Evolutionary conservation across 2,113 vertebrate species (phyloP), one percentile per base, ranked within the genome.

Genomic region (Hippocampus guttulatus): DNA sequence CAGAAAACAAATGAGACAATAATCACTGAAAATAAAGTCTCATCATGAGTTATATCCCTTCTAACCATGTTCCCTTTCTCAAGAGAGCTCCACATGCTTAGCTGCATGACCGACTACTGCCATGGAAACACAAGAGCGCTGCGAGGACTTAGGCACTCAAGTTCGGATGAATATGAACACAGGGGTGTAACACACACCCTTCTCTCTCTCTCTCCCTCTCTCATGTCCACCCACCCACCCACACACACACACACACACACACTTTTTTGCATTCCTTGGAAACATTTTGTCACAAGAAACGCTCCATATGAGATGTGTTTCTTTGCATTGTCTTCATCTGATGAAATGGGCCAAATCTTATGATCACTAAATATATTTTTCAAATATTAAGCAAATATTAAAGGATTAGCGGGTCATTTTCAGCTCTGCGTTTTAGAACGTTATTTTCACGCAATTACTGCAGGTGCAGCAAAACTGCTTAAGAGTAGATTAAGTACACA

Each of bases 61-160:
- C 5, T 5, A 64, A 64, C 15, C 25, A 61, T 61, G 58, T 3
- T 14, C 14, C 45, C 6, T 21, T 23, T n/a, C 55, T 33, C 10
- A n/a, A 21, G 21, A 40, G 55, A 55, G 67, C 75, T 47, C 67
- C 25, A 58, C 58, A 33, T 61, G 58, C 27, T 60, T 5, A 18
- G 10, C 67, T 1, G 18, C 67, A 54, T 70, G 68, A 25, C 41
- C 64, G 25, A 27, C 40, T 43, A 21, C 51, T 55, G 14, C 57
- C 45, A 25, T 69, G 71, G 75, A 73, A 71, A 74, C 61, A 49
- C 49, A 10, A 45, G 20, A 12, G 40, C 27, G 64, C 10, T 33
- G 18, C 3, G 8, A n/a, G 51, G 21, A 49, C 62, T 68, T 40
- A 40, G 64, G 68, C 4, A 33, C 25, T n/a, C 20, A 62, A 43